Conservation (phyloP, 2,113 vertebrate genomes). For the Cheilinus undulatus region DNA sequence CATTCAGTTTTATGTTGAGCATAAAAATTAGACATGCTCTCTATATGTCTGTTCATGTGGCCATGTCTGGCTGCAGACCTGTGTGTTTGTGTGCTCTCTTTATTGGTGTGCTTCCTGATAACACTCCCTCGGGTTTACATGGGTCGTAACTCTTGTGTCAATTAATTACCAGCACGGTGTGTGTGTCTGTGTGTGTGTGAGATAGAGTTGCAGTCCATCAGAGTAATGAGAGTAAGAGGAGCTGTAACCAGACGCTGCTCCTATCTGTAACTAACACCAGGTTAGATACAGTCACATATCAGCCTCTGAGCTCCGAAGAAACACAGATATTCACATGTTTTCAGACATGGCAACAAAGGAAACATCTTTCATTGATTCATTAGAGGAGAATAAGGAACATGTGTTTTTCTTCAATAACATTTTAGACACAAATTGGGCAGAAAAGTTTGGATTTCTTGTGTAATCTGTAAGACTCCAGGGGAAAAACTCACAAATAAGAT, state of each 20-base stretch:
- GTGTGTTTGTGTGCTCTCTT: conserved; percentile 7
- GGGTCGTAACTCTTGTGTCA: conserved; percentile 52
- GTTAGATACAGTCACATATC: conserved; percentile 36
- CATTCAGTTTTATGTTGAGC: conserved; percentile 41
- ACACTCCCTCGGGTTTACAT: conserved; percentile 48
- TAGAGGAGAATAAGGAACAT: too few relatives aligned
- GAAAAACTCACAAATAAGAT: too few relatives aligned
- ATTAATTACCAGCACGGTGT: conserved; percentile 62
- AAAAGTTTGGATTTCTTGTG: too few relatives aligned
- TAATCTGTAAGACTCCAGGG: too few relatives aligned
- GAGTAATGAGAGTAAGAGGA: conserved; percentile 66
- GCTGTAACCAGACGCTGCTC: conserved; percentile 55
- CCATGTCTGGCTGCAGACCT: conserved; percentile 1
- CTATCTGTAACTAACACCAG: conserved; percentile 74
- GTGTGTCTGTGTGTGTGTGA: conserved; percentile 24
- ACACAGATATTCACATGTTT: not conserved
- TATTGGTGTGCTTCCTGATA: conserved; percentile 24
- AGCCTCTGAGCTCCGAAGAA: too few relatives aligned
- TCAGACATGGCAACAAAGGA: not conserved
- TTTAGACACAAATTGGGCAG: too few relatives aligned
- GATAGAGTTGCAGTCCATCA: conserved; percentile 72
- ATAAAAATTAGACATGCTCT: not conserved
- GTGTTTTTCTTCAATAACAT: too few relatives aligned
- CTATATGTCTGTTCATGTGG: not conserved
- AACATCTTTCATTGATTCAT: too few relatives aligned